Evolutionary conservation across 2,113 vertebrate genomes (phyloP).

Genomic region (Heliornis fulica): DNA sequence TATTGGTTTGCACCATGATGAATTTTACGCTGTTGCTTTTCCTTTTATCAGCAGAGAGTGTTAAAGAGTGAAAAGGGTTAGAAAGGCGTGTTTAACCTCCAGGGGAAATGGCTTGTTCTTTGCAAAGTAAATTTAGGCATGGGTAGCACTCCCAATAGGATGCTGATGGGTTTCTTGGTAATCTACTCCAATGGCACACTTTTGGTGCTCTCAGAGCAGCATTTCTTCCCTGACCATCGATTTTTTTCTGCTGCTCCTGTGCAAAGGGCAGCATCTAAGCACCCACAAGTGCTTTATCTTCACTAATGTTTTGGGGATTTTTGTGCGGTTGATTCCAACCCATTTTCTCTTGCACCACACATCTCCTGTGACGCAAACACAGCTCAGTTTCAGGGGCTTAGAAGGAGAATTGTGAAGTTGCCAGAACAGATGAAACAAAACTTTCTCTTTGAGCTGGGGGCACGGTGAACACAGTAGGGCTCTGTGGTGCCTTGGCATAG

Average conservation of each 20-base stretch:
- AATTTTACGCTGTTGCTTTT: background rate
- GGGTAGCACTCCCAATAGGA: background rate
- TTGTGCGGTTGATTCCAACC: background rate
- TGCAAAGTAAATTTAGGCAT: background rate
- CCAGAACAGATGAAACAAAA: constrained; percentile 38
- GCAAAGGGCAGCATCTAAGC: background rate
- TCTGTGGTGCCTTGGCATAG: background rate
- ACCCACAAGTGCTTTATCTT: background rate
- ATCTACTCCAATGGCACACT: background rate
- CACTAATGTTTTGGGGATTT: background rate
- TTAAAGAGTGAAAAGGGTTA: background rate
- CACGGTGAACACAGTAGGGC: background rate
- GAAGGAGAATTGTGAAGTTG: constrained; percentile 1
- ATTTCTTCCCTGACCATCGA: background rate
- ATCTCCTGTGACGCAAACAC: background rate
- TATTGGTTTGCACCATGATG: background rate
- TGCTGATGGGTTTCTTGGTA: background rate
- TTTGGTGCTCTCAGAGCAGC: background rate
- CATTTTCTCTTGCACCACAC: constrained; percentile 8
- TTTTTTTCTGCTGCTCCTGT: background rate
- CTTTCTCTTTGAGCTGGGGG: constrained; percentile 2
- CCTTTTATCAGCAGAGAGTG: background rate
- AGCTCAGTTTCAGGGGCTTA: constrained; percentile 10
- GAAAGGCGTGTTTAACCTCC: background rate
- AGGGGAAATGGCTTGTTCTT: background rate